A percentile compares a stretch with the other conserved stretches of the same genome.
Conservation (phyloP, 2,888 invertebrate species). For the Pyralis farinalis region DNA sequence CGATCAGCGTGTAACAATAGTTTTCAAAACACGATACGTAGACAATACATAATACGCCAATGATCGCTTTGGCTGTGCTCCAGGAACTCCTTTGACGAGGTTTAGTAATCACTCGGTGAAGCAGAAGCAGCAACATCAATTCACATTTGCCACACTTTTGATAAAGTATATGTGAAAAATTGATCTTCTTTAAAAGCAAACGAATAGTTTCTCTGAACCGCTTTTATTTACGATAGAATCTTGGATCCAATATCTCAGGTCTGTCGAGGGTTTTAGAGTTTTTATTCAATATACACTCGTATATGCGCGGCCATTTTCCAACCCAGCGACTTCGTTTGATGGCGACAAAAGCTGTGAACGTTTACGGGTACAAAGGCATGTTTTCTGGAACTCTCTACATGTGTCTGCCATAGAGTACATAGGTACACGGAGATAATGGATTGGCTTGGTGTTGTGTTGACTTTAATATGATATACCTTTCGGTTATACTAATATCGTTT, state of each 20-base stretch:
- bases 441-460: too few relatives aligned
- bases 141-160: background rate
- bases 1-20: background rate
- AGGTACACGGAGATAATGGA: background rate
- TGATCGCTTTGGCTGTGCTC: constrained; percentile 8
- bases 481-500: too few relatives aligned
- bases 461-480: too few relatives aligned
- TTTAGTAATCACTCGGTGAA: background rate
- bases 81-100: constrained; percentile 16
- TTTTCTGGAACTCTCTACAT: constrained; percentile 34
- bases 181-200: background rate
- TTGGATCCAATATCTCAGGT: constrained; percentile 20
- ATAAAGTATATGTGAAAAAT: background rate
- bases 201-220: background rate
- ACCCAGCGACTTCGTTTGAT: constrained; percentile 21
- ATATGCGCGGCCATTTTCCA: constrained; percentile 38
- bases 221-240: background rate
- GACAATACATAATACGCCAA: background rate
- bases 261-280: constrained; percentile 17
- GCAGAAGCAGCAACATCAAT: background rate
- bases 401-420: constrained; percentile 4
- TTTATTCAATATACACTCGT: constrained; percentile 24
- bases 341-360: constrained; percentile 38
- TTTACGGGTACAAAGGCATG: constrained; percentile 35
- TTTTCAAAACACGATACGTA: background rate